phyloP scores from a whole-genome alignment of 2,797 vertebrate genomes.

The Phaenicophaeus curvirostris region DNA sequence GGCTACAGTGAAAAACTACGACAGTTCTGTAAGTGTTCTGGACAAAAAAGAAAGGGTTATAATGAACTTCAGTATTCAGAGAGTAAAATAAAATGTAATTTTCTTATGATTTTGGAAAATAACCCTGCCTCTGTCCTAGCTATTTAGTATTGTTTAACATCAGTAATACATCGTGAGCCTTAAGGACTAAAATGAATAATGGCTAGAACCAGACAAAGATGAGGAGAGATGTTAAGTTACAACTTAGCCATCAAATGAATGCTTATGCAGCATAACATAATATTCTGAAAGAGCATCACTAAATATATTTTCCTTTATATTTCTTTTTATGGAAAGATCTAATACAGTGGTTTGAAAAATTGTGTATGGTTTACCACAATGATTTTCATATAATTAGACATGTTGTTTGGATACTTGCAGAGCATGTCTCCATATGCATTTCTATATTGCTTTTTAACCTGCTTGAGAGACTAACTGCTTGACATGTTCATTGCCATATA shows the following conservation, averaged over 20 bases:
- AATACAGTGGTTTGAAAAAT: conserved; percentile 59
- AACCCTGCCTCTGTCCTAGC: neutral
- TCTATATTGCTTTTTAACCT: conserved; percentile 23
- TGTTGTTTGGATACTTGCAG: conserved; percentile 48
- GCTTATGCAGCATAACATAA: neutral
- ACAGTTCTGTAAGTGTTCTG: neutral
- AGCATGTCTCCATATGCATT: conserved; percentile 16
- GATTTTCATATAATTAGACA: conserved; percentile 65
- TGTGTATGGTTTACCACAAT: conserved; percentile 66
- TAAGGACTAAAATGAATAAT: neutral
- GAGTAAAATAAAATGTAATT: neutral
- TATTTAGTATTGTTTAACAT: neutral
- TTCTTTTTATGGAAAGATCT: conserved; percentile 58
- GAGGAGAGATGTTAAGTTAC: neutral
- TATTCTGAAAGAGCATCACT: neutral
- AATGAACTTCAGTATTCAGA: neutral
- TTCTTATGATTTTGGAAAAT: neutral
- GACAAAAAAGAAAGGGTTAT: neutral
- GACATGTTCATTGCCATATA: neutral
- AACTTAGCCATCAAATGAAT: neutral
- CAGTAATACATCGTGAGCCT: neutral
- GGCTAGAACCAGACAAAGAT: neutral
- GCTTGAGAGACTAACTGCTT: neutral
- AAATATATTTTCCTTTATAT: conserved; percentile 11
- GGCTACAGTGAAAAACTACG: neutral